Percentiles rank a stretch among this genome's conserved stretches.
phyloP scores from a whole-genome alignment of 2,113 vertebrate species.

The Passer montanus region DNA sequence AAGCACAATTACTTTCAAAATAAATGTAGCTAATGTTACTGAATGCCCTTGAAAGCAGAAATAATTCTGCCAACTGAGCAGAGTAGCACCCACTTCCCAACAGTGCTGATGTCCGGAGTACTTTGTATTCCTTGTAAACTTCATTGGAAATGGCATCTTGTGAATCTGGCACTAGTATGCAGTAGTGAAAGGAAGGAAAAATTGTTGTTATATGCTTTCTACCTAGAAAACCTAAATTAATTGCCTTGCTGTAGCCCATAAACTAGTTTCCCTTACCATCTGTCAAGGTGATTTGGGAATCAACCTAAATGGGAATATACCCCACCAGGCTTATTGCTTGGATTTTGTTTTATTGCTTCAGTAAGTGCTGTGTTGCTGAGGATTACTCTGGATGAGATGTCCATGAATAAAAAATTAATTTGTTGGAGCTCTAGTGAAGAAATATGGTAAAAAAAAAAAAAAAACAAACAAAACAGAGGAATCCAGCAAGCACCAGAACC shows the following conservation, averaged over 20 bases:
- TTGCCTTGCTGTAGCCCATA: not conserved
- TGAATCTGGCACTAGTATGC: not conserved
- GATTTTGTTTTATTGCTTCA: conserved; percentile 3
- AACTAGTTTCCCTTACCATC: conserved; percentile 4
- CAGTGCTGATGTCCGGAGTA: not conserved
- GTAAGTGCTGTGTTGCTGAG: not conserved
- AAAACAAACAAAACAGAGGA: not conserved
- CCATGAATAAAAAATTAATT: not conserved
- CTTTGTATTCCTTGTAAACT: conserved; percentile 5
- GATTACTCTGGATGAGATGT: not conserved
- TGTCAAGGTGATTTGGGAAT: conserved; percentile 7
- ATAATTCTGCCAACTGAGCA: not conserved
- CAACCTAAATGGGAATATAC: not conserved
- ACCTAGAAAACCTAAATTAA: not conserved
- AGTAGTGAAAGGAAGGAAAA: not conserved
- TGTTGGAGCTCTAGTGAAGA: not conserved
- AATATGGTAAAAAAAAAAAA: not conserved
- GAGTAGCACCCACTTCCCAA: not conserved
- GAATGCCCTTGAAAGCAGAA: not conserved
- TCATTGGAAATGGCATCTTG: not conserved
- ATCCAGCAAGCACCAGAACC: not conserved
- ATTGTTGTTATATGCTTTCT: not conserved
- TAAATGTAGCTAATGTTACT: not conserved
- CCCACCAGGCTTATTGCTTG: not conserved
- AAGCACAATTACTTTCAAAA: not conserved